Conservation (phyloP, 2,113 vertebrate genomes). For the Coregonus clupeaformis region DNA sequence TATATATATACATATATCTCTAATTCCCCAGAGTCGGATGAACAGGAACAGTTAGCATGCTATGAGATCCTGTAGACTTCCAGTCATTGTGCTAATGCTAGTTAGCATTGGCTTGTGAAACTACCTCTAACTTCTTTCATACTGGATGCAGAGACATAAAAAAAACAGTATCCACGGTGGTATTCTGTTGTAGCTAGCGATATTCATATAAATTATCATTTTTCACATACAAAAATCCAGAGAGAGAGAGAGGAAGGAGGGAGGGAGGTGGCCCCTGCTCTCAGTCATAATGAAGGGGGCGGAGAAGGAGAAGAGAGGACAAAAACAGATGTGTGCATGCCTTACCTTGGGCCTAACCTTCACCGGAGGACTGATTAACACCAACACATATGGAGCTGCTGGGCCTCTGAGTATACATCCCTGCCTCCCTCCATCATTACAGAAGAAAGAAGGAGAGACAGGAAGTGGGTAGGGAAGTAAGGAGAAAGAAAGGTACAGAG, state of each 20-base stretch:
- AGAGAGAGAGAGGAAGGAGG: background rate
- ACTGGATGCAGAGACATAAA: too few species aligned
- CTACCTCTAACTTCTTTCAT: too few species aligned
- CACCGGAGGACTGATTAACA: slow-evolving; percentile 8
- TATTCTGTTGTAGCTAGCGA: too few species aligned
- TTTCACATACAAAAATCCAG: too few species aligned
- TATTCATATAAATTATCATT: too few species aligned
- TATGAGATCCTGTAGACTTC: too few species aligned
- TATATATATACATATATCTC: too few species aligned
- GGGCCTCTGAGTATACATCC: background rate
- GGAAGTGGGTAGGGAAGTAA: background rate
- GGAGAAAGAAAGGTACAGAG: background rate
- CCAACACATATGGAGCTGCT: background rate
- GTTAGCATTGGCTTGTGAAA: too few species aligned
- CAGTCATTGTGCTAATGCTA: too few species aligned
- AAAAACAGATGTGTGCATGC: slow-evolving; percentile 7
- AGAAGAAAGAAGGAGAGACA: background rate
- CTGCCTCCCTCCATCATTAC: background rate
- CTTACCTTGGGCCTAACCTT: background rate
- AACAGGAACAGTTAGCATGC: too few species aligned
- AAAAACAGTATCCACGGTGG: too few species aligned
- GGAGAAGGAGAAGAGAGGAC: background rate
- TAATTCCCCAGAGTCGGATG: too few species aligned
- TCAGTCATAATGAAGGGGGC: background rate
- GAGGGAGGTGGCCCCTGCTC: background rate